Base-by-base conservation (phyloP, 92 coral and sea anemone species). In the Epizoanthus ramosus region DNA sequence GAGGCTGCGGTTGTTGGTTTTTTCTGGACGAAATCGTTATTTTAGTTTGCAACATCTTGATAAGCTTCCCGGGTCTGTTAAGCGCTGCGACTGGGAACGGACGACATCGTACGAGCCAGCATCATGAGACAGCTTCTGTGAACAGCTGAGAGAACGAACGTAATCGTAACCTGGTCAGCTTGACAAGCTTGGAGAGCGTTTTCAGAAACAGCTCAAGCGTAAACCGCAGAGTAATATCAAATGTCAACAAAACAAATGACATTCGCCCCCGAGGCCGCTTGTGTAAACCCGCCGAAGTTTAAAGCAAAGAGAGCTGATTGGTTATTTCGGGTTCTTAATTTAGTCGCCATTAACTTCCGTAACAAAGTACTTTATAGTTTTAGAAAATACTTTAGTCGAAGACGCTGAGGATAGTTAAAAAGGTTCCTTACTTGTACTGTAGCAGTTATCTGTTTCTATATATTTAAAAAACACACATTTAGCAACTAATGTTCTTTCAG, bases 1-100 rank as follows among this genome's bases (percentile, higher is more conserved):
- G 82, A 41, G 71, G 70, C 63, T 77, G 82, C 1, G 82, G 82
- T 63, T 77, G 82, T n/a, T 61, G 82, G 70, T 77, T 60, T 77
- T 77, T 60, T 54, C 28, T 77, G 43, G 82, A 57, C 41, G 71
- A 77, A 63, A 77, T 41, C 23, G 82, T 77, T 60, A 77, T 77
- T 59, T 39, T 77, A 37, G 82, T 69, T 77, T 77, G 82, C 47
- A 77, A 63, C 82, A 77, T 77, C 71, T 63, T 25, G 82, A 35
- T 41, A 59, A 13, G 50, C 58, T 21, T 63, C 71, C 41, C 47
- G 43, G 57, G 18, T 45, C 59, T 77, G 82, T 59, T 63, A 77
- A 18, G 6, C 59, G 17, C 58, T 63, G 25, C 82, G 43, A 17
- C 70, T 6, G 39, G 39, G 63, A 77, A 25, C 56, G 19, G 24